A percentile compares a stretch with the other conserved stretches of the same genome.
phyloP scores from a whole-genome alignment of 2,113 vertebrate genomes.

The Onychostruthus taczanowskii region DNA sequence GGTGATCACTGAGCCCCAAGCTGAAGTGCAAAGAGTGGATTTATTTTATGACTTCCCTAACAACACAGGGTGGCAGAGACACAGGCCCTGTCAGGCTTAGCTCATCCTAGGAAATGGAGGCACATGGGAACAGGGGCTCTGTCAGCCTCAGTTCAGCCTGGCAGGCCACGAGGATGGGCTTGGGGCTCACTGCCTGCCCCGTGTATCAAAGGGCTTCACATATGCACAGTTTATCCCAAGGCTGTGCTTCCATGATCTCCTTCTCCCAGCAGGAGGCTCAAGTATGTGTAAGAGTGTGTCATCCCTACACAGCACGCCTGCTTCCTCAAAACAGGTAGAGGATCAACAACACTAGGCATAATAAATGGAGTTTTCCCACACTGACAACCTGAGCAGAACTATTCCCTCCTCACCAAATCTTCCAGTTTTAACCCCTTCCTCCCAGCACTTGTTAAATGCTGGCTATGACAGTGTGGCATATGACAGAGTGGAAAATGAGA shows the following conservation, averaged over 20 bases:
- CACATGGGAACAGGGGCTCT: not conserved
- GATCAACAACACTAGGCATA: not conserved
- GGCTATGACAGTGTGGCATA: not conserved
- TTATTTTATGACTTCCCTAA: not conserved
- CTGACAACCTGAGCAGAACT: not conserved
- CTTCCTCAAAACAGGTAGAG: not conserved
- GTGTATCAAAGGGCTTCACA: not conserved
- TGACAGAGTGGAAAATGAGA: not conserved
- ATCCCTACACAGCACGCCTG: not conserved
- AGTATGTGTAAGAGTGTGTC: no score
- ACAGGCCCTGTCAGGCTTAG: not conserved
- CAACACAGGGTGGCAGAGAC: not conserved
- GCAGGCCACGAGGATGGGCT: not conserved
- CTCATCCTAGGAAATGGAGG: not conserved
- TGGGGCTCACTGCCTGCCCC: not conserved
- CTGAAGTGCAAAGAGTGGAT: not conserved
- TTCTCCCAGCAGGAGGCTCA: not conserved
- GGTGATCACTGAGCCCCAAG: not conserved
- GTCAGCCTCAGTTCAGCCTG: not conserved
- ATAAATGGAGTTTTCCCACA: not conserved
- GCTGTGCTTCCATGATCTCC: not conserved
- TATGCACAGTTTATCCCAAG: not conserved
- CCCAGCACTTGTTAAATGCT: not conserved
- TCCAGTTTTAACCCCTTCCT: not conserved
- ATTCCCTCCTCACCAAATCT: not conserved